phyloP scores from a whole-genome alignment of 2,113 vertebrate species.

The Papio anubis region DNA sequence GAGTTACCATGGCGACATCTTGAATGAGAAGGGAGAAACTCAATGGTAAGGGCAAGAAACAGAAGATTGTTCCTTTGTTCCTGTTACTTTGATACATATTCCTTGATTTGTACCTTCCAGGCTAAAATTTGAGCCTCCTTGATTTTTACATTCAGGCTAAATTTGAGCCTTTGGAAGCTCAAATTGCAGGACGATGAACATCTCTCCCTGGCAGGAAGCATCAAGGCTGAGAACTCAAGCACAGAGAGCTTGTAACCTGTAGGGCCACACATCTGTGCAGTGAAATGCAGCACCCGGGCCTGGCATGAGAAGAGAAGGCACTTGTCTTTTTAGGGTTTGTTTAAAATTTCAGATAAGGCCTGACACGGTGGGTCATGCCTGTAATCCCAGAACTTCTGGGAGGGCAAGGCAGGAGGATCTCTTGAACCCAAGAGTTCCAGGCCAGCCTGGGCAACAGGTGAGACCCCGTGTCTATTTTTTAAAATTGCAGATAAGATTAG shows the following conservation, averaged over 20 bases:
- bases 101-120: conserved; percentile 38
- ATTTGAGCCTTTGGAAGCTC: not conserved
- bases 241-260: not conserved
- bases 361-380: too few species aligned
- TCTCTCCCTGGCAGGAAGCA: not conserved
- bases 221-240: not conserved
- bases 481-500: not conserved
- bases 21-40: conserved; percentile 16
- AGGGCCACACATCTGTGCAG: not conserved
- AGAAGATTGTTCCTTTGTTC: not conserved
- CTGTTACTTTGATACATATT: not conserved
- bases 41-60: not conserved
- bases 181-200: not conserved
- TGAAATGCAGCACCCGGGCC: not conserved
- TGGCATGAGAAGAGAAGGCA: not conserved
- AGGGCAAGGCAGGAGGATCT: too few species aligned
- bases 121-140: conserved; percentile 43
- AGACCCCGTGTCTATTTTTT: too few species aligned
- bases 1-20: conserved; percentile 72
- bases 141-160: conserved; percentile 47
- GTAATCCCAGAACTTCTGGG: too few species aligned
- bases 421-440: too few species aligned
- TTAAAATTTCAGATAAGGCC: not conserved
- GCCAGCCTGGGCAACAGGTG: too few species aligned
- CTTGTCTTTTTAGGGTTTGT: not conserved